Conservation (phyloP, 2,888 invertebrate genomes). For the Parasteatoda lunata region DNA sequence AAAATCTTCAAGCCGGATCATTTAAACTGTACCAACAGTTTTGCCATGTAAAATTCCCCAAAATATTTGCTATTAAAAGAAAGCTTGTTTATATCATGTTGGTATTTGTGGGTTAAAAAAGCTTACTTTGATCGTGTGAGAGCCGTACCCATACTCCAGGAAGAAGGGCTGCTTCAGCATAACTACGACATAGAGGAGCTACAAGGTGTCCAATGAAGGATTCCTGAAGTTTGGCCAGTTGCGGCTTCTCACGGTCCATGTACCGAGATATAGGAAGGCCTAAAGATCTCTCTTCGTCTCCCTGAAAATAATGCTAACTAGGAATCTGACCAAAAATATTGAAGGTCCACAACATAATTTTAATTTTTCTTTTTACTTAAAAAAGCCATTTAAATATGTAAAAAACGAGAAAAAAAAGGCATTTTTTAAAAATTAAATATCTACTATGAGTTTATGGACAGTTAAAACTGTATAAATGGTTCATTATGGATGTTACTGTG, state of each 20-base stretch:
- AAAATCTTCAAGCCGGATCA: neutral
- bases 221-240: conserved; percentile 79
- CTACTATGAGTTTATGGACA: neutral
- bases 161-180: conserved; percentile 76
- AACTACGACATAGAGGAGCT: conserved; percentile 77
- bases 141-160: conserved; percentile 75
- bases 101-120: too few relatives aligned
- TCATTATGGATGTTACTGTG: too few relatives aligned
- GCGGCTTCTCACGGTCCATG: conserved; percentile 78
- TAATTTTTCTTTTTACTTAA: too few relatives aligned
- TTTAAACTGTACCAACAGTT: too few relatives aligned
- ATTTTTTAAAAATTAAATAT: neutral
- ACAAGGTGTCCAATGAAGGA: conserved; percentile 80
- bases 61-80: too few relatives aligned
- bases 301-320: conserved; percentile 72
- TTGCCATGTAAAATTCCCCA: too few relatives aligned
- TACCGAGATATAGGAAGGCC: conserved; percentile 79
- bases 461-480: too few relatives aligned
- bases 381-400: neutral
- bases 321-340: too few relatives aligned
- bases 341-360: too few relatives aligned
- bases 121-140: conserved; percentile 66
- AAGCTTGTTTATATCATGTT: too few relatives aligned
- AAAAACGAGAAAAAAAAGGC: neutral
- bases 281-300: conserved; percentile 77